A percentile compares a stretch with the other conserved stretches of the same genome.
Conservation (phyloP, 92 coral and sea anemone genomes). For the Micromussa lordhowensis region DNA sequence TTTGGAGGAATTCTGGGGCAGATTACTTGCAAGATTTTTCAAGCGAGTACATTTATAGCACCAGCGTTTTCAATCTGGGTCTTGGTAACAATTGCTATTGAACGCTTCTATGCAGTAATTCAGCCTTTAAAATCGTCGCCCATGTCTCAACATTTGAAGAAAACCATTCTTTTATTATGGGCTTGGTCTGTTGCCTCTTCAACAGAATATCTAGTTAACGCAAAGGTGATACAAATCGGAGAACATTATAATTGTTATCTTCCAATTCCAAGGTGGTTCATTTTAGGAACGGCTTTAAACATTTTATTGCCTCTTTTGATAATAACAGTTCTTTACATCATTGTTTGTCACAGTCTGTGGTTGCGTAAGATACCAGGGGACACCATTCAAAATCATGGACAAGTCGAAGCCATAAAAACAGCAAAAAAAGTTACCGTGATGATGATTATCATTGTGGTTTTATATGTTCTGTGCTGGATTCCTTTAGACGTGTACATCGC, state of each 20-base stretch:
- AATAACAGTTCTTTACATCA: neutral
- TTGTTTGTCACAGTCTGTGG: conserved; percentile 5
- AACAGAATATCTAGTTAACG: neutral
- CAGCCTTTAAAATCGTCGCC: neutral
- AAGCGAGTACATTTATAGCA: neutral
- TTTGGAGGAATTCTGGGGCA: conserved; percentile 2
- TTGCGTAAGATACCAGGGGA: conserved; percentile 36
- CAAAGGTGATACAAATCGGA: neutral
- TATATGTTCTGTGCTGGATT: conserved; percentile 6
- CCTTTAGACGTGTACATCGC: neutral
- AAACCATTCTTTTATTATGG: conserved; percentile 5
- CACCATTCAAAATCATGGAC: conserved; percentile 12
- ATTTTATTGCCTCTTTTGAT: neutral
- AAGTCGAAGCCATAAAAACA: conserved; percentile 27
- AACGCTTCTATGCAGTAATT: conserved; percentile 5
- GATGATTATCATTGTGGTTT: conserved; percentile 12
- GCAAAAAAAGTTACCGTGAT: conserved; percentile 26
- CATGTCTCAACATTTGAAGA: neutral
- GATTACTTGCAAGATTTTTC: neutral
- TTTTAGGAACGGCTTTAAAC: neutral
- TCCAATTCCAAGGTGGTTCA: neutral
- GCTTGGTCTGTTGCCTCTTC: neutral
- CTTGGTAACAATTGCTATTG: conserved; percentile 14
- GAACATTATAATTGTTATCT: neutral
- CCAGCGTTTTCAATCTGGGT: neutral